phyloP scores from a whole-genome alignment of 2,797 vertebrate species.

The Coranthus polyacanthus region DNA sequence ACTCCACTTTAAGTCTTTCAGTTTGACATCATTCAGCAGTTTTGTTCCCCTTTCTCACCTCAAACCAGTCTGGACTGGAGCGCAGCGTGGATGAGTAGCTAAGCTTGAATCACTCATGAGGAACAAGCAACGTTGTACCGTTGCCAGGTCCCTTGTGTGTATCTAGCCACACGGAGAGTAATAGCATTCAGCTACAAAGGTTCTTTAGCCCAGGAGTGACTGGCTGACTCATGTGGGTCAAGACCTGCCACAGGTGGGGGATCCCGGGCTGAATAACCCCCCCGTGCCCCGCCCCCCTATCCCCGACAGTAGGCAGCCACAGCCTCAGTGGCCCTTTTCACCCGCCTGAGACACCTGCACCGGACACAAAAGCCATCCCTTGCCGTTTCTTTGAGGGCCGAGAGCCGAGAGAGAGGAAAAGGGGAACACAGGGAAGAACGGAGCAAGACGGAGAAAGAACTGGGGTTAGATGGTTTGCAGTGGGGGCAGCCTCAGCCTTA shows the following conservation, averaged over 20 bases:
- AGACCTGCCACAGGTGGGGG: constrained; percentile 84
- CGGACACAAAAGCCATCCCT: constrained; percentile 82
- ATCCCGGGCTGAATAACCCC: constrained; percentile 76
- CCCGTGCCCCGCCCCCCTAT: constrained; percentile 28
- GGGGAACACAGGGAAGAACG: constrained; percentile 40
- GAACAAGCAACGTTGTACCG: constrained; percentile 49
- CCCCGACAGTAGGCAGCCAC: constrained; percentile 57
- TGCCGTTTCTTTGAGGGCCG: constrained; percentile 68
- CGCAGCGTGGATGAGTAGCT: constrained; percentile 48
- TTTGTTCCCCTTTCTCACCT: constrained; percentile 40
- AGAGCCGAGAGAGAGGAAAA: constrained; percentile 57
- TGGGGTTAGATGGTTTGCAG: constrained; percentile 45
- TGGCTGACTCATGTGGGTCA: constrained; percentile 82
- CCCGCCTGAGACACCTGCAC: constrained; percentile 86
- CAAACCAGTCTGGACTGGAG: constrained; percentile 68
- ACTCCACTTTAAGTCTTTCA: constrained; percentile 19
- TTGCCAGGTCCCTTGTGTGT: constrained; percentile 67
- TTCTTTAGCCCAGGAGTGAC: constrained; percentile 69
- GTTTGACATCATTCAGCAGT: constrained; percentile 38
- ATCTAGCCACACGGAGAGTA: constrained; percentile 66
- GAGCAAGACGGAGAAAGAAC: constrained; percentile 48
- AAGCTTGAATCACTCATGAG: constrained; percentile 63
- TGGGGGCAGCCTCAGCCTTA: constrained; percentile 73
- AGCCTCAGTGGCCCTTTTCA: constrained; percentile 74
- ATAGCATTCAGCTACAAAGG: constrained; percentile 68